These are phyloP conservation scores for Plotosus lineatus DNA, from an alignment of 2,113 vertebrate species.

Conservation along the genomic window DNA sequence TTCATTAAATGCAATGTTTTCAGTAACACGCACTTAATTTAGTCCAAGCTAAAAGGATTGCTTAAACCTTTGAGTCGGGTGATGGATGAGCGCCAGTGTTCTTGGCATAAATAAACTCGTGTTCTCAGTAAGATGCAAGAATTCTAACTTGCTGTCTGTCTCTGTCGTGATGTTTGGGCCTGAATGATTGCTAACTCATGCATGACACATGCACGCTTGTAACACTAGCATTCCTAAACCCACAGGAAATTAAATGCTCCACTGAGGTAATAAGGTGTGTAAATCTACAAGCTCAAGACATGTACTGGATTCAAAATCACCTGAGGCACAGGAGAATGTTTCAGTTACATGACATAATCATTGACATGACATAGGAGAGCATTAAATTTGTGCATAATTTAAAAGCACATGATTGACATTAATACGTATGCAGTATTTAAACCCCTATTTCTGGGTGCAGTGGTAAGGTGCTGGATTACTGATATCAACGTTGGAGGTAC, in stretches of 20 bases:
- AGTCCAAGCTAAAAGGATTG: constrained; percentile 44
- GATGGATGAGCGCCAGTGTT: constrained; percentile 54
- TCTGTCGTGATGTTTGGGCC: constrained; percentile 65
- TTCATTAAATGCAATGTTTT: constrained; percentile 59
- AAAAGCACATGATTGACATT: constrained; percentile 15
- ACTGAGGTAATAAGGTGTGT: constrained; percentile 64
- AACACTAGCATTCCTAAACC: constrained; percentile 67
- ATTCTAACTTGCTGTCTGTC: constrained; percentile 61
- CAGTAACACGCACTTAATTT: constrained; percentile 38
- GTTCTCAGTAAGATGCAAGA: constrained; percentile 43
- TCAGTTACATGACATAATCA: too few species aligned
- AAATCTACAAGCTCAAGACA: constrained; percentile 57
- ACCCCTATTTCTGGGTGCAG: too few species aligned
- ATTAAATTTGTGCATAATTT: constrained; percentile 28
- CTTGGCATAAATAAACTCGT: constrained; percentile 48
- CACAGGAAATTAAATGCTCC: constrained; percentile 67
- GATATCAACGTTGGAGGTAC: too few species aligned
- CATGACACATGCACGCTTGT: constrained; percentile 61
- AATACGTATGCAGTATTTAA: too few species aligned
- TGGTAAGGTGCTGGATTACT: too few species aligned
- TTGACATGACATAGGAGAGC: constrained; percentile 30
- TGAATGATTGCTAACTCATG: constrained; percentile 71
- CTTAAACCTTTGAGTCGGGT: constrained; percentile 55
- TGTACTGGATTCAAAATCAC: constrained; percentile 59
- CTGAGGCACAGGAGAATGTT: constrained; percentile 47